Conservation (phyloP, 2,888 invertebrate species). For the Eupithecia subfuscata region DNA sequence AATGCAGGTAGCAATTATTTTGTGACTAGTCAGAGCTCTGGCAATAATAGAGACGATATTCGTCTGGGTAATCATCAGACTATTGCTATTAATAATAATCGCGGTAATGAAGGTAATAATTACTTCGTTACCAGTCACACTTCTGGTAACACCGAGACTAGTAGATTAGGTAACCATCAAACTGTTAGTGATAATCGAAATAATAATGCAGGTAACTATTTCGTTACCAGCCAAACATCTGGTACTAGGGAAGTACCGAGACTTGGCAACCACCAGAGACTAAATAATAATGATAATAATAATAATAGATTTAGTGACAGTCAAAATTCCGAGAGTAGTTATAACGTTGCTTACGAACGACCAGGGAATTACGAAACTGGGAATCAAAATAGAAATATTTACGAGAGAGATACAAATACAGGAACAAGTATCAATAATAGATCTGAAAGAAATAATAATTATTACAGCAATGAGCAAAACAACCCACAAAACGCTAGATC, state of each 20-base stretch:
- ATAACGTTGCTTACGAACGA: neutral
- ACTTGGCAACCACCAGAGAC: slow-evolving; percentile 31
- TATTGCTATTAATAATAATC: slow-evolving; percentile 8
- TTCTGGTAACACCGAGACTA: slow-evolving; percentile 13
- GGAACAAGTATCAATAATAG: neutral
- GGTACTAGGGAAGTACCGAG: slow-evolving; percentile 12
- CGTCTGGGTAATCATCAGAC: slow-evolving; percentile 23
- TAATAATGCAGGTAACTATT: slow-evolving; percentile 17
- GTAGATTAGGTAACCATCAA: slow-evolving; percentile 29
- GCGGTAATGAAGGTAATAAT: neutral
- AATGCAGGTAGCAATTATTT: slow-evolving; percentile 4
- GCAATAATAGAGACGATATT: slow-evolving; percentile 11
- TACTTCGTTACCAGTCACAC: slow-evolving; percentile 23
- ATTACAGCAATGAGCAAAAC: slow-evolving; percentile 18
- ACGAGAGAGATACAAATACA: slow-evolving; percentile 5
- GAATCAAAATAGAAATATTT: neutral
- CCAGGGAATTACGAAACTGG: neutral
- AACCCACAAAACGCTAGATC: slow-evolving; percentile 19
- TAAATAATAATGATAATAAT: slow-evolving; percentile 20
- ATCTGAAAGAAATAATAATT: slow-evolving; percentile 12
- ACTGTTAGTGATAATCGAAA: slow-evolving; percentile 16
- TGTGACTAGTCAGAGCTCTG: slow-evolving; percentile 21
- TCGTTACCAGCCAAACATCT: slow-evolving; percentile 26
- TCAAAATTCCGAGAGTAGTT: slow-evolving; percentile 23
- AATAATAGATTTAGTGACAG: slow-evolving; percentile 19